Conservation (phyloP, 2,797 vertebrate species). For the Gambelia wislizenii region DNA sequence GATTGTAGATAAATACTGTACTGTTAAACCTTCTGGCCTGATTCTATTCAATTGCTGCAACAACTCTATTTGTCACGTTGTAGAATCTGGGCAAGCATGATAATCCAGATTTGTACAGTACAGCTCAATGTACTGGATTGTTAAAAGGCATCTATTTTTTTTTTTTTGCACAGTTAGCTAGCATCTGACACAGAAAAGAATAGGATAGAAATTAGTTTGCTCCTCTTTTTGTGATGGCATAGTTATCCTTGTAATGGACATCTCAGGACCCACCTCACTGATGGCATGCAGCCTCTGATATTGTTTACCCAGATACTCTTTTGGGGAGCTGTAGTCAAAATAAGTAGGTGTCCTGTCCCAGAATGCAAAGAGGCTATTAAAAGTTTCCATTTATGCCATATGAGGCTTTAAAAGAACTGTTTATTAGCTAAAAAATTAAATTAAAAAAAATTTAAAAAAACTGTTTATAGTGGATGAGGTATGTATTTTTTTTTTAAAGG, state of each 20-base stretch:
- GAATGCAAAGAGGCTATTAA: too few species aligned
- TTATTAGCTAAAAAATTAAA: too few species aligned
- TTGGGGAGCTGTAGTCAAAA: too few species aligned
- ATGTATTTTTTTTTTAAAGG: background rate
- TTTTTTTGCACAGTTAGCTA: background rate
- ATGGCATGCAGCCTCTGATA: too few species aligned
- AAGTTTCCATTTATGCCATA: too few species aligned
- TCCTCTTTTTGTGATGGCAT: background rate
- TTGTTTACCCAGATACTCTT: too few species aligned
- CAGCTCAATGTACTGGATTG: background rate
- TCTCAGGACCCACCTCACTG: too few species aligned
- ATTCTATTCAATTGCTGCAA: background rate
- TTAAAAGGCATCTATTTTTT: background rate
- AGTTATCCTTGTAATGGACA: background rate
- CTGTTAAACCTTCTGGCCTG: background rate
- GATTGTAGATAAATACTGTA: background rate
- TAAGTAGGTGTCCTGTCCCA: too few species aligned
- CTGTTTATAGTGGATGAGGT: background rate
- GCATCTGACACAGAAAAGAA: conserved; percentile 25
- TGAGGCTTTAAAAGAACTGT: background rate
- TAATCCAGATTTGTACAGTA: background rate
- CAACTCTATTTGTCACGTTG: background rate
- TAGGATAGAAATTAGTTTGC: background rate
- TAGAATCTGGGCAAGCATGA: background rate
- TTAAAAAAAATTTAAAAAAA: too few species aligned